These are phyloP conservation scores for Anguilla rostrata DNA, from an alignment of 2,113 vertebrate species.

Conservation along the genomic window DNA sequence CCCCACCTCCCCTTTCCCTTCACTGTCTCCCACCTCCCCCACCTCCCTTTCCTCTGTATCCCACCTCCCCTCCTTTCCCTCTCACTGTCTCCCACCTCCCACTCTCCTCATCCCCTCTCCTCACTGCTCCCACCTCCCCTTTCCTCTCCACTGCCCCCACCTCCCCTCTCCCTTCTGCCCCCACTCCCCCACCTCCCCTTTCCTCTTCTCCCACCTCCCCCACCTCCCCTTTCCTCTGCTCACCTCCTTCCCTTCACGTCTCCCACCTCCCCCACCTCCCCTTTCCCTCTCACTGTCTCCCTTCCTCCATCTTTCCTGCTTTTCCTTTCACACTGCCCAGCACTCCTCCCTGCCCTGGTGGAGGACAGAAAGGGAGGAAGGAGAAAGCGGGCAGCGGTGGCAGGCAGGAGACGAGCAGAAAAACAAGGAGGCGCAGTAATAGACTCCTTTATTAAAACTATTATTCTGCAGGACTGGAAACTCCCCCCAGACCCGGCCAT, in stretches of 20 bases:
- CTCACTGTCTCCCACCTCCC: constrained; percentile 68
- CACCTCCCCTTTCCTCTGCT: constrained; percentile 71
- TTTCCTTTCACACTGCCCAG: constrained; percentile 49
- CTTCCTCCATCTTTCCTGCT: constrained; percentile 33
- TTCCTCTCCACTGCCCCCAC: constrained; percentile 53
- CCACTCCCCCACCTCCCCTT: constrained; percentile 65
- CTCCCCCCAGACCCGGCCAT: constrained; percentile 88
- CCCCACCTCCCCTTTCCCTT: no score
- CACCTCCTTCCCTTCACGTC: no score
- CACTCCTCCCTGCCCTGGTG: constrained; percentile 52
- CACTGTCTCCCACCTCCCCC: no score
- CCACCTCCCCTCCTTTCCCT: constrained; percentile 55
- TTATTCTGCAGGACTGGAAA: constrained; percentile 98
- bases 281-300: constrained; percentile 56
- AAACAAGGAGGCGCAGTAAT: constrained; percentile 85
- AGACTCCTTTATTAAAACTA: constrained; percentile 99
- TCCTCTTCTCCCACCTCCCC: constrained; percentile 38
- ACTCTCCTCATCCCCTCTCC: no score
- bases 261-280: constrained; percentile 63
- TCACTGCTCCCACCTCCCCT: constrained; percentile 72
- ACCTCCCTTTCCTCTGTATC: constrained; percentile 54
- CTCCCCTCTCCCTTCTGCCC: constrained; percentile 63
- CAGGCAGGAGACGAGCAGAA: constrained; percentile 43
- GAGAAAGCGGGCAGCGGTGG: constrained; percentile 68
- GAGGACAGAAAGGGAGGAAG: constrained; percentile 45